These are phyloP conservation scores for Megalurothrips usitatus DNA, from an alignment of 2,888 invertebrate species.

Conservation along the genomic window DNA sequence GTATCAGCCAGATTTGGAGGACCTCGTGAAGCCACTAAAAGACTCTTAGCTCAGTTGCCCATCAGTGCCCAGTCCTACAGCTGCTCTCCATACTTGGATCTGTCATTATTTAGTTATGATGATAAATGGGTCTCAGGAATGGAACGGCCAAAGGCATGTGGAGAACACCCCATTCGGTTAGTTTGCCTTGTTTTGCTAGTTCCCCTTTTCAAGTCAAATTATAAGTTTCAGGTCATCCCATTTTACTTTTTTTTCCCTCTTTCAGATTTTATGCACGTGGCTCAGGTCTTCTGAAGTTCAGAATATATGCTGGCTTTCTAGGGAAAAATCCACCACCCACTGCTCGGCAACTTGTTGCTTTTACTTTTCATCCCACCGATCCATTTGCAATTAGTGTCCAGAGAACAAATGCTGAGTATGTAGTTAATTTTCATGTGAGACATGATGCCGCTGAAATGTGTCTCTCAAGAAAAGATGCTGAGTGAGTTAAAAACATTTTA, in stretches of 20 bases:
- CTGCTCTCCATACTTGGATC: conserved; percentile 87
- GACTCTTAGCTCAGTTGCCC: conserved; percentile 84
- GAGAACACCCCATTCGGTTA: conserved; percentile 86
- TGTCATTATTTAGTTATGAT: conserved; percentile 88
- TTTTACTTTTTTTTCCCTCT: conserved; percentile 35
- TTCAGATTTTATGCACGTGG: conserved; percentile 80
- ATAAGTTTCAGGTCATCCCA: not conserved
- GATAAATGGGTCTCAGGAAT: conserved; percentile 94
- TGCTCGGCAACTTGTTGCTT: conserved; percentile 79
- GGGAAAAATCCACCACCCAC: conserved; percentile 61
- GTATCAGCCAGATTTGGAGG: conserved; percentile 88
- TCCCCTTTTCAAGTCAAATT: not conserved
- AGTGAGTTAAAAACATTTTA: not conserved
- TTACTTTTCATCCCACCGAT: conserved; percentile 93
- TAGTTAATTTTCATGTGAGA: conserved; percentile 90
- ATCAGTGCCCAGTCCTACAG: conserved; percentile 93
- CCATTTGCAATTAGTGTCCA: conserved; percentile 95
- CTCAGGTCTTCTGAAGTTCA: conserved; percentile 71
- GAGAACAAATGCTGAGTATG: conserved; percentile 85
- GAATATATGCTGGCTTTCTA: conserved; percentile 62
- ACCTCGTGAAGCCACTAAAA: conserved; percentile 79
- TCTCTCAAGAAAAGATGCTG: not conserved
- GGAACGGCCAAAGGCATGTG: conserved; percentile 91
- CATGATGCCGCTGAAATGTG: conserved; percentile 44
- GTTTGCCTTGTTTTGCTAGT: not conserved